Percentiles rank a stretch among this genome's conserved stretches.
These are phyloP conservation scores for Elaphurus davidianus DNA, from an alignment of 2,113 vertebrate genomes.

Conservation along the genomic window DNA sequence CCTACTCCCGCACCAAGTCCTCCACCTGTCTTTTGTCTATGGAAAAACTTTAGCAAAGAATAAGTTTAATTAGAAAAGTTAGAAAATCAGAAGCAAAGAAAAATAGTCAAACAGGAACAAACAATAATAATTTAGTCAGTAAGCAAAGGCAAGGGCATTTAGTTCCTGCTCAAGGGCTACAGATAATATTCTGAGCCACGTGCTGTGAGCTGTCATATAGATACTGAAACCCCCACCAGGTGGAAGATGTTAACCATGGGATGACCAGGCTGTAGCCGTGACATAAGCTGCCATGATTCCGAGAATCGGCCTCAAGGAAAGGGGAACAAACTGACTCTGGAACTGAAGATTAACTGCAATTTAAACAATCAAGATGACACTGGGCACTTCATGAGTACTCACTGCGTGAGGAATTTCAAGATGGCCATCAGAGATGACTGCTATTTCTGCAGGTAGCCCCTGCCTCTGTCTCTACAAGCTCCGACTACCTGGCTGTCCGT, in stretches of 20 bases:
- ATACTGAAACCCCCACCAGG: not conserved
- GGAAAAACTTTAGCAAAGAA: not conserved
- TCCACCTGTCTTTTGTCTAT: not conserved
- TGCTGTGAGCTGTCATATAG: not conserved
- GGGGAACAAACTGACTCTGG: not conserved
- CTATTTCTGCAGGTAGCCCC: not conserved
- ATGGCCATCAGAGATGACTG: not conserved
- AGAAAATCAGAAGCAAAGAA: not conserved
- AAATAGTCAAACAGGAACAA: not conserved
- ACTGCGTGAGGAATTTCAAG: not conserved
- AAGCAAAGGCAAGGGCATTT: not conserved
- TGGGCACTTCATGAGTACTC: not conserved
- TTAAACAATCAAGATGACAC: not conserved
- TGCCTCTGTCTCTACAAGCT: not conserved
- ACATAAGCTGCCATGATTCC: not conserved
- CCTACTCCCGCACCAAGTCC: rapidly evolving
- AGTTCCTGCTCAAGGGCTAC: not conserved
- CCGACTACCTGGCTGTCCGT: not conserved
- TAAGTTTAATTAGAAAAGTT: not conserved
- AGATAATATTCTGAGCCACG: not conserved
- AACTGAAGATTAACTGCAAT: not conserved
- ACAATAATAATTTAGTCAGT: not conserved
- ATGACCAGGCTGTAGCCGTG: not conserved
- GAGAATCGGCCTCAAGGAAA: not conserved
- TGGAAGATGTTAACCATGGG: not conserved